Conservation (phyloP, 2,113 vertebrate genomes). For the Corynorhinus townsendii region DNA sequence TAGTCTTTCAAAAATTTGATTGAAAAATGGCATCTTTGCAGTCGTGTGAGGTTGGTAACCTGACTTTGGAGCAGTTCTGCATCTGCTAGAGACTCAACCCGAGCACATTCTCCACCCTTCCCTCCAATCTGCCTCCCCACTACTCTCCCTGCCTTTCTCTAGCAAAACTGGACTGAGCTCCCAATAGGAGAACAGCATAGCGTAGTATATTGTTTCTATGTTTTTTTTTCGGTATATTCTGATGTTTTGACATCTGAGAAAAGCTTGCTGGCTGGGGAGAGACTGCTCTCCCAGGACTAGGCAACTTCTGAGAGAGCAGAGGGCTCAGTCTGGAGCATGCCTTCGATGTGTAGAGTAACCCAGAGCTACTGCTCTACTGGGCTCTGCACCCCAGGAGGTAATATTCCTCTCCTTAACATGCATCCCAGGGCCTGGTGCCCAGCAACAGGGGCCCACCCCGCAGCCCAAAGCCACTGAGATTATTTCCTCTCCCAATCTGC, state of each 20-base stretch:
- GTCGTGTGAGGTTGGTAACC: background rate
- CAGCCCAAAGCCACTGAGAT: background rate
- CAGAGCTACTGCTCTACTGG: background rate
- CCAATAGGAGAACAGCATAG: background rate
- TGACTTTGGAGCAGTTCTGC: background rate
- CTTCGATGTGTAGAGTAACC: background rate
- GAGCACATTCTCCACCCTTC: background rate
- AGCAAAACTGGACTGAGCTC: background rate
- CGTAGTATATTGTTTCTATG: no score
- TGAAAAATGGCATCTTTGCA: background rate
- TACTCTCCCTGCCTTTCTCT: background rate
- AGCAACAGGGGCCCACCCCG: rapidly evolving
- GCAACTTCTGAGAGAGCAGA: background rate
- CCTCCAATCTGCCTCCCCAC: background rate
- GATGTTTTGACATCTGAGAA: background rate
- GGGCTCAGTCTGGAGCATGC: background rate
- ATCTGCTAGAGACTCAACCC: background rate
- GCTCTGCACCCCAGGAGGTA: background rate
- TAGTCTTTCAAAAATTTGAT: background rate
- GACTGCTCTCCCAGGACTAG: no score
- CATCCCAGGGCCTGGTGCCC: background rate
- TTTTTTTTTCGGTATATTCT: background rate
- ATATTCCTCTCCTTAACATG: no score
- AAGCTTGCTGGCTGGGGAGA: background rate
- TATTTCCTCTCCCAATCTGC: rapidly evolving